A percentile compares a stretch with the other conserved stretches of the same genome.
Conservation (phyloP, 2,797 vertebrate species). For the Coreius guichenoti region DNA sequence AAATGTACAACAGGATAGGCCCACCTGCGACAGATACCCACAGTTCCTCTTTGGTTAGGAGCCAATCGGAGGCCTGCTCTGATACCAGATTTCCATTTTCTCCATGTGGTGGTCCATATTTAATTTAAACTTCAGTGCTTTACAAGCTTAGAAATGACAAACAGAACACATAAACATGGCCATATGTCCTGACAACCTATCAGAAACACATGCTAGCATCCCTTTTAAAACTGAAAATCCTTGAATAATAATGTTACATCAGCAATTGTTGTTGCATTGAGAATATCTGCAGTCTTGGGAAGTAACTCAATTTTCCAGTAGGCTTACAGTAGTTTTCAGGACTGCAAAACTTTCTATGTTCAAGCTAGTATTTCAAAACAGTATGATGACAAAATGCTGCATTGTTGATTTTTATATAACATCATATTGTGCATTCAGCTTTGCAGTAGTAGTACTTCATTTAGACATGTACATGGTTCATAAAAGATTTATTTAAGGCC, state of each 20-base stretch:
- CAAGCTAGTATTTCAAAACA: background rate
- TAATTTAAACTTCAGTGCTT: constrained; percentile 30
- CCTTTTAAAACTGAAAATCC: background rate
- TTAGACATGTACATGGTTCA: background rate
- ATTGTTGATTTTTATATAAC: background rate
- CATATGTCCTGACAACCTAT: constrained; percentile 38
- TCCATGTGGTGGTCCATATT: constrained; percentile 49
- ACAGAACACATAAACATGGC: constrained; percentile 45
- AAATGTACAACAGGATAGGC: constrained; percentile 72
- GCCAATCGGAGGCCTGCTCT: constrained; percentile 45
- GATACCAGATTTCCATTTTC: constrained; percentile 33
- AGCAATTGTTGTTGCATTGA: background rate
- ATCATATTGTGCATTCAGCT: background rate
- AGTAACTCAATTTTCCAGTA: background rate
- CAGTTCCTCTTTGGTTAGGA: constrained; percentile 39
- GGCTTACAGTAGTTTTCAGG: background rate
- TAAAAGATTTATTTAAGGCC: background rate
- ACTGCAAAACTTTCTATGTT: too few relatives aligned
- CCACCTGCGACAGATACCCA: constrained; percentile 72
- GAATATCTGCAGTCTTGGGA: background rate
- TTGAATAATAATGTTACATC: background rate
- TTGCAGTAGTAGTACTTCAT: background rate
- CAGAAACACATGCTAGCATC: constrained; percentile 28
- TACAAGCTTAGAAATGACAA: constrained; percentile 47
- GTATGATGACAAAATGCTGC: background rate